Evolutionary conservation across 2,888 invertebrate genomes (phyloP), one percentile per base, ranked within the genome.

Genomic region (Lasioglossum figueresi): DNA sequence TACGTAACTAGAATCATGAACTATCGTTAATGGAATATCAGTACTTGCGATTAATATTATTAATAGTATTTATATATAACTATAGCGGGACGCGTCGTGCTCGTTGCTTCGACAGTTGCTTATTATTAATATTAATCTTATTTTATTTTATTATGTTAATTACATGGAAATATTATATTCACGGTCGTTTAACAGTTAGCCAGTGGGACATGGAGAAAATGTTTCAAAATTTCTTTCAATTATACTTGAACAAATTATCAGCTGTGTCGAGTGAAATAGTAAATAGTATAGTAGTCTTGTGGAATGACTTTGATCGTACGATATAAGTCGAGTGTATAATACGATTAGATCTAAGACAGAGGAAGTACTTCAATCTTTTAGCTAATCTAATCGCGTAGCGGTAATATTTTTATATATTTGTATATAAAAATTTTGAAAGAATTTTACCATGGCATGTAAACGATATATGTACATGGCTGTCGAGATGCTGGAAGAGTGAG

Each of bases 131-230:
- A 73, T 74, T 78, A 72, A 78, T 80, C 75, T 76, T 82, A 82
- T 85, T 76, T 81, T 77, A 86, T 82, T 87, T 86, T 85, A 88
- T 74, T 48, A 52, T 72, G 78, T 79, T 56, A 80, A 70, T 80
- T 80, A 80, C 83, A 68, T 80, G 89, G 66, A 79, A 83, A 78
- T 89, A 76, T 80, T 87, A 83, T 80, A 59, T 72, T 89, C 79
- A 81, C 75, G 71, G 66, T 82, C 84, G 84, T 90, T 90, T 88
- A 73, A 48, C 72, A 48, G 31, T 48, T 73, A 48, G 48, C 72
- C 72, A 68, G 48, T 77, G 34, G 63, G 48, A 59, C 43, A 68
- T 12, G 37, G 14, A n/a, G 68, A 14, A 12, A 40, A 37, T 37
- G 12, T 12, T 40, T 1, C 6, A 27, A 14, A 4, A 16, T 14